Base-by-base conservation (phyloP, 2,888 invertebrate genomes). In the Scaeva pyrastri region DNA sequence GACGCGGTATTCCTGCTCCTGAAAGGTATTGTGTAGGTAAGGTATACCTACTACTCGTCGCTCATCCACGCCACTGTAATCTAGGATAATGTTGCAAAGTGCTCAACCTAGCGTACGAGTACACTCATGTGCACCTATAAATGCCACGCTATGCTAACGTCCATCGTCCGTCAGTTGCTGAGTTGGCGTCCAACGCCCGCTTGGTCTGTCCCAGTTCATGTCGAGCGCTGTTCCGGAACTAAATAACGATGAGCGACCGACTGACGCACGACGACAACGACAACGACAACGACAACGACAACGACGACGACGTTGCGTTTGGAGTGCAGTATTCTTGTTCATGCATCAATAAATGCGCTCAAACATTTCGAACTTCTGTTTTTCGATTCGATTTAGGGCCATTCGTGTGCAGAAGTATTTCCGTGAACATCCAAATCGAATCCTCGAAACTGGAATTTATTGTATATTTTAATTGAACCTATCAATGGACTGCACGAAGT, bases 391-490 rank as follows among this genome's bases (percentile, higher is more conserved):
- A 16, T 31, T 50, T 58, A 23, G 14, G 56, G 16, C 66, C 39
- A 66, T 31, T 41, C 43, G 36, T 70, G 41, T 14, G 62, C 14
- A 12, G 8, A 10, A n/a, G 41, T 19, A 60, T 36, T 41, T 62
- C n/a, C 43, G 64, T 39, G 58, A 23, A 64, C 26, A 23, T 45
- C 41, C 16, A 76, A 77, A 82, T 76, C 66, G 81, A 66, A 72
- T 71, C 50, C 76, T 71, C 56, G 71, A 70, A 48, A 72, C 56
- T 55, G 76, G 45, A 50, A 43, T 81, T 72, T 81, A 75, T 64
- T 81, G 31, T 81, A 50, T 66, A 62, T 83, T 78, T 83, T 78
- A 83, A 83, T 83, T 78, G 77, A 83, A 55, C 73, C 73, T 70
- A 83, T 73, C 78, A 78, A 73, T 83, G 78, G 62, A 55, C n/a